Percentiles rank a stretch among this genome's conserved stretches.
Conservation (phyloP, 2,888 invertebrate genomes). For the Callyntrura sp. region DNA sequence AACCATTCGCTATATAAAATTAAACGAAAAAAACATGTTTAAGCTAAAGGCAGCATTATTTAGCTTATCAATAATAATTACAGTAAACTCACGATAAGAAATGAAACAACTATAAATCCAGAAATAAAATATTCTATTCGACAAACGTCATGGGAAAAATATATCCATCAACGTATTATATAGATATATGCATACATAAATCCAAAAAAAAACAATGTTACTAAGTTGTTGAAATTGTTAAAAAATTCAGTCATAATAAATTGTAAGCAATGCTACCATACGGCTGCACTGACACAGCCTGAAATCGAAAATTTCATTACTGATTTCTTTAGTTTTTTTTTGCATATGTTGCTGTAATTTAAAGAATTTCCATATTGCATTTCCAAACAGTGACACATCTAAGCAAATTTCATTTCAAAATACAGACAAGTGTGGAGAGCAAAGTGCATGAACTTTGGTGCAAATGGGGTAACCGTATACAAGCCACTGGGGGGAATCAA, state of each 20-base stretch:
- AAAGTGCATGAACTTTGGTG: no score
- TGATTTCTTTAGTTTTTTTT: neutral
- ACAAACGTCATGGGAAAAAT: slow-evolving; percentile 52
- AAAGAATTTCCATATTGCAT: no score
- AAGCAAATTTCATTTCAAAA: no score
- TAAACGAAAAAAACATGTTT: slow-evolving; percentile 8
- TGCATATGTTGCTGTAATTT: neutral
- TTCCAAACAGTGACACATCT: no score
- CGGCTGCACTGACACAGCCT: slow-evolving; percentile 71
- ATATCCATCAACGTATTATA: slow-evolving; percentile 34
- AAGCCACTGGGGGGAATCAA: no score
- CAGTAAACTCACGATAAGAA: slow-evolving; percentile 22
- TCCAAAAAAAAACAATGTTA: slow-evolving; percentile 72
- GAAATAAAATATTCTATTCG: slow-evolving; percentile 49
- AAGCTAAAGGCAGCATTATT: slow-evolving; percentile 51
- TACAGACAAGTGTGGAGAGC: no score
- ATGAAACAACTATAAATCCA: slow-evolving; percentile 38
- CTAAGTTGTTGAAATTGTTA: slow-evolving; percentile 75
- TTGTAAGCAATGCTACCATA: slow-evolving; percentile 68
- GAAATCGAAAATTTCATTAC: neutral
- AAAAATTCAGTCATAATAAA: slow-evolving; percentile 76
- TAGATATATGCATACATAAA: slow-evolving; percentile 24
- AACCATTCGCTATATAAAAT: slow-evolving; percentile 34
- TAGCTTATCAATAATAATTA: slow-evolving; percentile 42
- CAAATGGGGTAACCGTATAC: no score